Percentiles rank a stretch among this genome's conserved stretches.
Conservation (phyloP, 1,140 invertebrate species). For the Aradophagus sp. region DNA sequence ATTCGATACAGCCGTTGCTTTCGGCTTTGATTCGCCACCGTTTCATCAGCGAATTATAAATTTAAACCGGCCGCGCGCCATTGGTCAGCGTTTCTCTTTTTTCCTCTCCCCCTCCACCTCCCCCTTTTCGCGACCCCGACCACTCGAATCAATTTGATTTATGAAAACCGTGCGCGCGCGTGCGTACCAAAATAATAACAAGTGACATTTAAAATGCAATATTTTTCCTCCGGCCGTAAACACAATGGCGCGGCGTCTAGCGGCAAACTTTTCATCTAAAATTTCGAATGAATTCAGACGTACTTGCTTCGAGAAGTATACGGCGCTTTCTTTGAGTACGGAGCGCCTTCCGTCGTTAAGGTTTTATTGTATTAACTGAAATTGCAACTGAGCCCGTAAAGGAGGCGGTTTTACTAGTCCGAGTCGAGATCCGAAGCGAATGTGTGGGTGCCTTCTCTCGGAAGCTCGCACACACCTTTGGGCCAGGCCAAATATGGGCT, state of each 20-base stretch:
- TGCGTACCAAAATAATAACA: conserved; percentile 26
- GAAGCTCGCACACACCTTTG: conserved; percentile 35
- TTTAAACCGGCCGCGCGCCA: no score
- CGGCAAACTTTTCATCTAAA: conserved; percentile 59
- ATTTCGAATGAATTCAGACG: conserved; percentile 59
- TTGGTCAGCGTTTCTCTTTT: no score
- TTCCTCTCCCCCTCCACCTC: no score
- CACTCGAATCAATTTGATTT: no score
- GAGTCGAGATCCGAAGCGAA: conserved; percentile 33
- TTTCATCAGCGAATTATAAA: no score
- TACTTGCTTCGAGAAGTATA: conserved; percentile 51
- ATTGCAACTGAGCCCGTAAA: conserved; percentile 68
- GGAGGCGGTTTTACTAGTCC: conserved; percentile 58
- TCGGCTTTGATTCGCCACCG: not conserved
- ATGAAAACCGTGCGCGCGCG: no score
- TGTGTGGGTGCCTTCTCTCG: conserved; percentile 26
- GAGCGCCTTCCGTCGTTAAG: conserved; percentile 58
- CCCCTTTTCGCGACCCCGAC: no score
- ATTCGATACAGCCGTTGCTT: conserved; percentile 26
- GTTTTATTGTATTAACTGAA: conserved; percentile 71
- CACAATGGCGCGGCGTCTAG: conserved; percentile 38
- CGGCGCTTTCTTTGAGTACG: conserved; percentile 55
- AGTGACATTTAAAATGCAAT: conserved; percentile 42
- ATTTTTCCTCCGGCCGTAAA: conserved; percentile 50
- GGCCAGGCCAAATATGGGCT: conserved; percentile 26